Percentiles rank a stretch among this genome's conserved stretches.
These are phyloP conservation scores for Orius insidiosus DNA, from an alignment of 1,140 invertebrate species.

Conservation along the genomic window DNA sequence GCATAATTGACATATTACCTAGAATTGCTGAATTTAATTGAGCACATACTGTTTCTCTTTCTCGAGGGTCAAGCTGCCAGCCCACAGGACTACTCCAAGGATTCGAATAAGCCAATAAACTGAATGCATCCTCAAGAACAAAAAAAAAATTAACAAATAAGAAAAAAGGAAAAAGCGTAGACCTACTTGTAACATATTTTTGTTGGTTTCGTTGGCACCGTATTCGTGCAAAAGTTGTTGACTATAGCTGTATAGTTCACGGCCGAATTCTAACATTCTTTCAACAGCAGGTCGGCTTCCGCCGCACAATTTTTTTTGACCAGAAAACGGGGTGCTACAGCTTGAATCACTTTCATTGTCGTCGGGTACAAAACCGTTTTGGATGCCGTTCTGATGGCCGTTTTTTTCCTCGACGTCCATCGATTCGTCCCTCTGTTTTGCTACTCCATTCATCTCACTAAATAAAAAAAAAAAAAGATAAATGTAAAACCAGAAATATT, in stretches of 20 bases:
- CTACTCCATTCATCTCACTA: constrained; percentile 30
- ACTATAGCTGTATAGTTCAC: constrained; percentile 81
- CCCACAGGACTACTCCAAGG: constrained; percentile 92
- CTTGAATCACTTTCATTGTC: constrained; percentile 21
- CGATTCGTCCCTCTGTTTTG: constrained; percentile 31
- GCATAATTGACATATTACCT: constrained; percentile 33
- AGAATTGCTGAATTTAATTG: constrained; percentile 93
- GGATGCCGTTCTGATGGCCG: constrained; percentile 35
- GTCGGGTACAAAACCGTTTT: constrained; percentile 41
- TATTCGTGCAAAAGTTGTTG: constrained; percentile 64
- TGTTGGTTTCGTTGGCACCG: constrained; percentile 70
- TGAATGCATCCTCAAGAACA: constrained; percentile 85
- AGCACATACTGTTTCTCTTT: constrained; percentile 85
- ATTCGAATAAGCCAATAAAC: constrained; percentile 91
- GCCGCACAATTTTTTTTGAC: constrained; percentile 46
- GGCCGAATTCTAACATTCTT: constrained; percentile 83
- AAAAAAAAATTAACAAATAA: constrained; percentile 3
- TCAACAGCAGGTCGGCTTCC: constrained; percentile 68
- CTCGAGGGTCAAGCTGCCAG: constrained; percentile 80
- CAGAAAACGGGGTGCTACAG: constrained; percentile 12
- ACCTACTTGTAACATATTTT: constrained; percentile 88
- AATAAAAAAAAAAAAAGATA: too few species aligned
- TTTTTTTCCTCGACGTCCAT: constrained; percentile 31
- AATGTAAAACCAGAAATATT: background rate
- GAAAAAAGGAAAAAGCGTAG: background rate